phyloP scores from a whole-genome alignment of 2,113 vertebrate species.

The Anthoscopus minutus region DNA sequence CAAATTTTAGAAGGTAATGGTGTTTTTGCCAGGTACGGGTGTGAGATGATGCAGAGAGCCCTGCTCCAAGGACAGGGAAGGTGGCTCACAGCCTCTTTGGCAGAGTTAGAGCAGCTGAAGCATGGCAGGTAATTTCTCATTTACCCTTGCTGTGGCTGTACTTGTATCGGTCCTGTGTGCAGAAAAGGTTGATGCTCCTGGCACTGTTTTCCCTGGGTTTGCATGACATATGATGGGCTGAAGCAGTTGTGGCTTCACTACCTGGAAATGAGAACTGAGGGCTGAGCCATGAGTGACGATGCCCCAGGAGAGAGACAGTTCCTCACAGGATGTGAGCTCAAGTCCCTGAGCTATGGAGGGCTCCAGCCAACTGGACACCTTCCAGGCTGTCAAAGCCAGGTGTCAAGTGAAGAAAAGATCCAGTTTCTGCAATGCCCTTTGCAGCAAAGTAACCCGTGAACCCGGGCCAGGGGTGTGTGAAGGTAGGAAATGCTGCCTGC shows the following conservation, averaged over 20 bases:
- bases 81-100: background rate
- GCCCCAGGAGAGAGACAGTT: background rate
- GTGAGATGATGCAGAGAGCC: background rate
- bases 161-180: background rate
- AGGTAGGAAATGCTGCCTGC: background rate
- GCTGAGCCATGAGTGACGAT: fast-evolving
- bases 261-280: background rate
- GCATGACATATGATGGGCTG: background rate
- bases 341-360: background rate
- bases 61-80: background rate
- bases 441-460: background rate
- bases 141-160: background rate
- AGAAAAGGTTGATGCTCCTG: background rate
- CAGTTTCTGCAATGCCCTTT: background rate
- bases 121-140: background rate
- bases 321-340: background rate
- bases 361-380: background rate
- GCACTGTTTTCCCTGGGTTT: background rate
- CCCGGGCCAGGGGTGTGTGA: background rate
- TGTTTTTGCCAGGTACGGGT: background rate
- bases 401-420: background rate
- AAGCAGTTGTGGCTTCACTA: background rate
- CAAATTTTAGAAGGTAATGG: background rate
- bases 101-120: background rate
- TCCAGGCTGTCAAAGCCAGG: background rate